Conservation (phyloP, 2,113 vertebrate genomes). For the Centrocercus urophasianus region DNA sequence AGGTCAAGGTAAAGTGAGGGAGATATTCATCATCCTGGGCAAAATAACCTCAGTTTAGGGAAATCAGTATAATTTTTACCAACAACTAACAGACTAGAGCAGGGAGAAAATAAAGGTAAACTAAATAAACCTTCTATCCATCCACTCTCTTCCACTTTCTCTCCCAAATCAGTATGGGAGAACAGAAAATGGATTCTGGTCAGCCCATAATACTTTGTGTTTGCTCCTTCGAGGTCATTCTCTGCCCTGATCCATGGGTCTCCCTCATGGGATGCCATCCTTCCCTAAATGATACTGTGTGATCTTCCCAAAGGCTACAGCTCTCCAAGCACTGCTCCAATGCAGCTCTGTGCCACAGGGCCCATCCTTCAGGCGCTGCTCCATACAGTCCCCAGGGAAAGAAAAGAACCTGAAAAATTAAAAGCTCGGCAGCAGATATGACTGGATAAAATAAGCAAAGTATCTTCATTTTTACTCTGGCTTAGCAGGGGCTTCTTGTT, state of each 20-base stretch:
- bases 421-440: neutral
- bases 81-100: neutral
- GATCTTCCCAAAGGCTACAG: neutral
- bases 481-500: neutral
- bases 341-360: too few species aligned
- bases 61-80: neutral
- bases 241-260: neutral
- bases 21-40: neutral
- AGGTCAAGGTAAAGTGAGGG: neutral
- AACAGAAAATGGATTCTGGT: neutral
- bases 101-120: neutral
- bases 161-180: neutral
- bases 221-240: neutral
- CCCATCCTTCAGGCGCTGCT: too few species aligned
- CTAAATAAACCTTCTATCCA: neutral
- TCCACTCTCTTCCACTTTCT: neutral
- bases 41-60: neutral
- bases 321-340: neutral
- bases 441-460: neutral
- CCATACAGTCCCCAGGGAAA: too few species aligned
- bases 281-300: neutral
- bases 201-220: neutral
- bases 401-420: neutral
- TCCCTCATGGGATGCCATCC: neutral
- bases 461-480: neutral